These are phyloP conservation scores for Petrolisthes manimaculis DNA, from an alignment of 2,888 invertebrate genomes.

Conservation along the genomic window DNA sequence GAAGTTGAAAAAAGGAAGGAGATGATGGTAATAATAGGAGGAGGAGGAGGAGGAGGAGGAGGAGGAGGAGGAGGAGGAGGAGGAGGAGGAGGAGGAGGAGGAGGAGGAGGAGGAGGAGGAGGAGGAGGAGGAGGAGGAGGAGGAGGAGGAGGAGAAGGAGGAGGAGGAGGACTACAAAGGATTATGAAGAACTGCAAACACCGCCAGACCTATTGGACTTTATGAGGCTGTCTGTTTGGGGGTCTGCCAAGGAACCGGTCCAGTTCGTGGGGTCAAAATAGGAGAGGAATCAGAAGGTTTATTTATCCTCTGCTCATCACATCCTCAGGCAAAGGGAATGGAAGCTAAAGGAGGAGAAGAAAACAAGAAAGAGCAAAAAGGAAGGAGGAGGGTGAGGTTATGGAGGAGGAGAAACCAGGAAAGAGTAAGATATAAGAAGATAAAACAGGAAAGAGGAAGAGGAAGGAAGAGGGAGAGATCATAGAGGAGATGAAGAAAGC, in stretches of 20 bases:
- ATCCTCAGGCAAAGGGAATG: background rate
- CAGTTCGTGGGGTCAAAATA: background rate
- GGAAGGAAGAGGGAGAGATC: no score
- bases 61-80: constrained; percentile 68
- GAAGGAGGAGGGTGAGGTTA: no score
- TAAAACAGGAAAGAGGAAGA: no score
- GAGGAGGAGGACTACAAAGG: constrained; percentile 71
- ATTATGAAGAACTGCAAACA: constrained; percentile 70
- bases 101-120: background rate
- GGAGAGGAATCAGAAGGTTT: background rate
- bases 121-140: background rate
- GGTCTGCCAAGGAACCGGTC: no score
- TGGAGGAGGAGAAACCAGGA: no score
- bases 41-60: constrained; percentile 67
- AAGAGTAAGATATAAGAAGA: no score
- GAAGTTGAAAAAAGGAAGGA: background rate
- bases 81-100: background rate
- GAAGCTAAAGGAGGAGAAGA: constrained; percentile 7
- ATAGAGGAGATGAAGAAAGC: no score
- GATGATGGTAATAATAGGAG: background rate
- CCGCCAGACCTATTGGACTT: no score
- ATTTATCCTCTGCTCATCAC: background rate
- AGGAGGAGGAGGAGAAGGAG: background rate
- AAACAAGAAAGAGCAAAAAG: no score
- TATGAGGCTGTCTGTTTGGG: no score